Evolutionary conservation across 2,888 invertebrate genomes (phyloP).

Genomic region (Bedellia somnulentella): DNA sequence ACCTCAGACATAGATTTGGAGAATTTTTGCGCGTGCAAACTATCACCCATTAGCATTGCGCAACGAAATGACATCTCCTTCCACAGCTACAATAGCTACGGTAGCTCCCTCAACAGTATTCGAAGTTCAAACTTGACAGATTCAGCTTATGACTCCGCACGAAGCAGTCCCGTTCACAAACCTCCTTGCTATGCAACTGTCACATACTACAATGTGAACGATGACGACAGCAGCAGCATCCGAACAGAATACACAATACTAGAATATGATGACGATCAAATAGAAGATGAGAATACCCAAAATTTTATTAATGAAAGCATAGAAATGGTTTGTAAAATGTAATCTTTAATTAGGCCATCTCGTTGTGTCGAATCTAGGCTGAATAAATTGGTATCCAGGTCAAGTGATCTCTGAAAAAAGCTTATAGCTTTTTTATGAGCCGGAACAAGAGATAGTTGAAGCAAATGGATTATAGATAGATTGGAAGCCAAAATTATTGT

Average conservation of each 20-base stretch:
- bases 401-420: no score
- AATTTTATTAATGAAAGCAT: constrained; percentile 48
- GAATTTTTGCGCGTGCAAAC: constrained; percentile 37
- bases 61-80: constrained; percentile 23
- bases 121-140: constrained; percentile 17
- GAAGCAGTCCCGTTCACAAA: constrained; percentile 31
- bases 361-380: no score
- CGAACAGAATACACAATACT: constrained; percentile 45
- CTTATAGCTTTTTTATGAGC: no score
- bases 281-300: constrained; percentile 34
- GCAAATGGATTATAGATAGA: no score
- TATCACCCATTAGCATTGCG: constrained; percentile 24
- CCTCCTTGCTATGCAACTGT: constrained; percentile 43
- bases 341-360: constrained; percentile 15
- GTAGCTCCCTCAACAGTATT: constrained; percentile 23
- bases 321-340: constrained; percentile 45
- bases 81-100: constrained; percentile 34
- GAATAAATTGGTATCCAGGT: no score
- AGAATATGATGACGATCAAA: constrained; percentile 30
- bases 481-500: no score
- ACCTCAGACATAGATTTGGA: constrained; percentile 42
- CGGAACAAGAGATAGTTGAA: no score
- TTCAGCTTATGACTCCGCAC: constrained; percentile 45
- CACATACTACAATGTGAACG: constrained; percentile 45
- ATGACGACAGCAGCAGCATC: constrained; percentile 47